Conservation (phyloP, 2,888 invertebrate species). For the Alloscopus bannaensis region DNA sequence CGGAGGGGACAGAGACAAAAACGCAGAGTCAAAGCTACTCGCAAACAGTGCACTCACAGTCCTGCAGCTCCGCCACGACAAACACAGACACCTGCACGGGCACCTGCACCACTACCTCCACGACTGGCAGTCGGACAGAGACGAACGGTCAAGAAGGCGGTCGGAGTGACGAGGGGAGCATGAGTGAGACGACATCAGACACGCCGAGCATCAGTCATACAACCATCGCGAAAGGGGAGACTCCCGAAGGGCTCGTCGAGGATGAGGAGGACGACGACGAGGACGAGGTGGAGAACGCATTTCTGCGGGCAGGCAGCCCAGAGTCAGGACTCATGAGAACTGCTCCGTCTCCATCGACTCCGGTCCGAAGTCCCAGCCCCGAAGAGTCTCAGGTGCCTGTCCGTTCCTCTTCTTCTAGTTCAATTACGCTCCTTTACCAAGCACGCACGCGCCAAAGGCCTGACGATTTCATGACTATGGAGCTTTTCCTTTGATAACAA, state of each 20-base stretch:
- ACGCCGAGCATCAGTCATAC: slow-evolving; percentile 46
- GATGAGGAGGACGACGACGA: slow-evolving; percentile 53
- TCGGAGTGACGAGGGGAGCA: slow-evolving; percentile 46
- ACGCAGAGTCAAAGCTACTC: slow-evolving; percentile 63
- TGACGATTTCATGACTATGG: slow-evolving; percentile 61
- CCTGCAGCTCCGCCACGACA: slow-evolving; percentile 60
- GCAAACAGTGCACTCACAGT: slow-evolving; percentile 61
- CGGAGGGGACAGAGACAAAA: slow-evolving; percentile 70
- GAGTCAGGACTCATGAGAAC: slow-evolving; percentile 69
- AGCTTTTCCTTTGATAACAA: slow-evolving; percentile 55
- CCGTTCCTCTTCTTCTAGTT: slow-evolving; percentile 62
- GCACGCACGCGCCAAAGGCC: slow-evolving; percentile 54
- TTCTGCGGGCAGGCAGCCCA: slow-evolving; percentile 51
- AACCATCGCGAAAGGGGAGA: slow-evolving; percentile 60
- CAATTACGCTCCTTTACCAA: slow-evolving; percentile 62
- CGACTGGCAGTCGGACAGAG: slow-evolving; percentile 63
- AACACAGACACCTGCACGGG: slow-evolving; percentile 63
- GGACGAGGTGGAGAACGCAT: slow-evolving; percentile 50
- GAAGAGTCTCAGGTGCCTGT: slow-evolving; percentile 76
- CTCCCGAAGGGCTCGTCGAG: slow-evolving; percentile 53
- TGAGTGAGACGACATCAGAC: slow-evolving; percentile 44
- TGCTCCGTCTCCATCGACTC: slow-evolving; percentile 74
- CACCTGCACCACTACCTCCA: slow-evolving; percentile 65
- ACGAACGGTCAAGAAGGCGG: slow-evolving; percentile 61
- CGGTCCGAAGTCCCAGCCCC: slow-evolving; percentile 75